Evolutionary conservation across 2,113 vertebrate genomes (phyloP).

Genomic region (Telmatochromis sp.): DNA sequence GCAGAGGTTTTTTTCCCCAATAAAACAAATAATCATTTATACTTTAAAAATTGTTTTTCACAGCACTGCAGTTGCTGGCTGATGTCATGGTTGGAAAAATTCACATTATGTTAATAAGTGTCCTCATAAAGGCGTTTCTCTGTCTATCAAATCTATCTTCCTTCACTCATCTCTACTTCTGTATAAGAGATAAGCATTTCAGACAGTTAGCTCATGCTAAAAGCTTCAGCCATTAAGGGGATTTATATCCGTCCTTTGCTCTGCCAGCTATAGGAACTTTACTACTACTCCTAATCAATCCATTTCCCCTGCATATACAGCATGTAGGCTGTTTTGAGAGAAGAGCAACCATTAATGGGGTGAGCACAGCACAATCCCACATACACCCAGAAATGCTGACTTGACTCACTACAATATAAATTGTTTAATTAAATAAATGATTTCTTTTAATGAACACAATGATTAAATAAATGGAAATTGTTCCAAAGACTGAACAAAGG

Average conservation of each 20-base stretch:
- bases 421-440: not conserved
- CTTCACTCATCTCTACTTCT: not conserved
- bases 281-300: slow-evolving; percentile 3
- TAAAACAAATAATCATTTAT: not conserved
- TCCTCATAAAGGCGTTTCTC: not conserved
- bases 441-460: not conserved
- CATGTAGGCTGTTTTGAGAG: not conserved
- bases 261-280: not conserved
- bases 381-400: not conserved
- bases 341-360: not conserved
- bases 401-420: not conserved
- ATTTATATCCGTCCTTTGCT: slow-evolving; percentile 36
- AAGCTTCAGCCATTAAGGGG: slow-evolving; percentile 46
- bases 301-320: not conserved
- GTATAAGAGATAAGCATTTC: slow-evolving; percentile 22
- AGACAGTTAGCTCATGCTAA: slow-evolving; percentile 28
- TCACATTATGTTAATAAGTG: not conserved
- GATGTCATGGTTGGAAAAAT: not conserved
- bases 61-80: not conserved
- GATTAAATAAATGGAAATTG: not conserved
- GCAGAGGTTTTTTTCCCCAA: not conserved
- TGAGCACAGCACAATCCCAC: not conserved
- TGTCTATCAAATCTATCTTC: not conserved
- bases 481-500: not conserved
- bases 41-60: not conserved